Evolutionary conservation across 1,140 invertebrate species (phyloP), one percentile per base, ranked within the genome.

Genomic region (Zaprionus inermis): DNA sequence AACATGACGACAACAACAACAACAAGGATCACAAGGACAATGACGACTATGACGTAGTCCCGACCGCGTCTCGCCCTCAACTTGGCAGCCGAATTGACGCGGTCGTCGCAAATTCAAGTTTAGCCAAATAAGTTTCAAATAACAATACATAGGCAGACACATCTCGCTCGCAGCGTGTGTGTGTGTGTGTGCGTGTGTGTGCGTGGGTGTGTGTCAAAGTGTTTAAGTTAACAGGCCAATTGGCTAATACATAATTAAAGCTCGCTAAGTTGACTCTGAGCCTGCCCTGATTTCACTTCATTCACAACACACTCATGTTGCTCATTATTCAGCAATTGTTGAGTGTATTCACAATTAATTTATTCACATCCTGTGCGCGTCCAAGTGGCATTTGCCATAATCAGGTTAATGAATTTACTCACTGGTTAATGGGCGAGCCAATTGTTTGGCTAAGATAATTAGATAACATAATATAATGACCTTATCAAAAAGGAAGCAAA

Each of bases 211-310:
- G 46, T 54, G 46, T 72, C 80, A 78, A 81, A 81, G 79, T 82
- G 80, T 81, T 76, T 63, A 64, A 71, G 41, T 72, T 60, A 81
- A 72, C 60, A 41, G 78, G 66, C 64, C 79, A 69, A 76, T 83
- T 69, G 72, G 68, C 68, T 70, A 72, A 83, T 83, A 66, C 73
- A 81, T 81, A 81, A 83, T 83, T 83, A 72, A 83, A 54, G 72
- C 49, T 60, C 63, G 60, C 61, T 67, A 49, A 34, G 34, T 60
- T 49, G 36, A n/a, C 18, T 54, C 18, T 20, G 18, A 44, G 30
- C 14, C 49, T 49, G 14, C 11, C 14, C 18, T 32, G 54, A 49
- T 41, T 22, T 68, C n/a, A 16, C 38, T 16, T 6, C 20, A 49
- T 14, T 51, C 36, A 49, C 55, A 46, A 52, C 68, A 28, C 28